Conservation (phyloP, 1,140 invertebrate species). For the Pseudomyrmex pallidus region DNA sequence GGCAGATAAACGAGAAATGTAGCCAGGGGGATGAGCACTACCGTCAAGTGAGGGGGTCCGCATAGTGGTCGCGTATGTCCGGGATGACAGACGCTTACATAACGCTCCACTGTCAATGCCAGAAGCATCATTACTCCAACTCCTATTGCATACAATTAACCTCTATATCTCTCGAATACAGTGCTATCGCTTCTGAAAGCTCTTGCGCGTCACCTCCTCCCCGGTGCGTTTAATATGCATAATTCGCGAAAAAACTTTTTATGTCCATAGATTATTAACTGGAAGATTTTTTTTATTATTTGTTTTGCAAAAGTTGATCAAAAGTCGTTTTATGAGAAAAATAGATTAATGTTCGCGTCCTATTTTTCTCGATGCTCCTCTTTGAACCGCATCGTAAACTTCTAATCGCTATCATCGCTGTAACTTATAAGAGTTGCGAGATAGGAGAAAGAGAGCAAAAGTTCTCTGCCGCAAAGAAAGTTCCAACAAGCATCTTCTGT, state of each 20-base stretch:
- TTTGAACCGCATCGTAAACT: conserved; percentile 3
- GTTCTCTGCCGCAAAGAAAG: conserved; percentile 15
- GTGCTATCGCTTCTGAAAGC: conserved; percentile 31
- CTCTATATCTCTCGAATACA: conserved; percentile 46
- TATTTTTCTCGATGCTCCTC: background rate
- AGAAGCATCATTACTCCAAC: conserved; percentile 92
- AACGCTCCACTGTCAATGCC: conserved; percentile 92
- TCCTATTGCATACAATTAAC: conserved; percentile 81
- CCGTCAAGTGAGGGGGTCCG: conserved; percentile 87
- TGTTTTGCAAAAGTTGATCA: too few species aligned
- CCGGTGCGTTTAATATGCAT: background rate
- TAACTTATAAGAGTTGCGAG: conserved; percentile 24
- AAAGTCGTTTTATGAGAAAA: too few species aligned
- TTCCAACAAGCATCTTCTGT: conserved; percentile 13
- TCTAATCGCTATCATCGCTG: conserved; percentile 31
- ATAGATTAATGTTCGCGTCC: background rate
- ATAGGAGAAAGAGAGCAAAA: conserved; percentile 23
- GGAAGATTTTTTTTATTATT: background rate
- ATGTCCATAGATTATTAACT: background rate
- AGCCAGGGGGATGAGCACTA: conserved; percentile 87
- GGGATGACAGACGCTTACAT: conserved; percentile 93
- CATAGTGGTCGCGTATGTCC: conserved; percentile 87
- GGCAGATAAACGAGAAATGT: conserved; percentile 89
- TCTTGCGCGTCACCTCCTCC: background rate
- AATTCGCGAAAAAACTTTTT: background rate